Base-by-base conservation (phyloP, 2,113 vertebrate species). In the Acrocephalus kingi region DNA sequence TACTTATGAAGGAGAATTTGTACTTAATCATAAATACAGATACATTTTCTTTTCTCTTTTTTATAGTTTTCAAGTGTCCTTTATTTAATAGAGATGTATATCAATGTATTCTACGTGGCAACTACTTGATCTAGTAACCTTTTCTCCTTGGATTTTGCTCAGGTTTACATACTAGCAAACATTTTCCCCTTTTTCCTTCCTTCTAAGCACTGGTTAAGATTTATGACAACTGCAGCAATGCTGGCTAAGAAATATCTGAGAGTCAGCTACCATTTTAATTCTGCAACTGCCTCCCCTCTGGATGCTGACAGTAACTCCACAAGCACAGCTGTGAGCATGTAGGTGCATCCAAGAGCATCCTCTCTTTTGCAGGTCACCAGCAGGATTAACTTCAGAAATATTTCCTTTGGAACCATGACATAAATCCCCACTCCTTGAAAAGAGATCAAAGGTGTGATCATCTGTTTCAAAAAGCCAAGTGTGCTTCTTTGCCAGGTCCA, bases 371-470 rank as follows among this genome's bases (percentile, higher is more conserved):
- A 68, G 66, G 46, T 72, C 83, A 90, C 41, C 41, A 59, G 37
- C 4, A 84, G 68, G 75, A 90, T 82, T 91, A 87, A 89, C 51
- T 71, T 49, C 43, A 86, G 66, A 76, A 88, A 15, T 51, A 59
- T 7, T 78, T 85, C n/a, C 58, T 87, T 76, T 85, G 48, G 59
- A 93, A 80, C 20, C 43, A 15, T n/a, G 51, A 69, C 19, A 15
- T n/a, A 87, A 89, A 89, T 23, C 49, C 67, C 4, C 21, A 23
- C 17, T 67, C 18, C 59, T 56, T 87, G 72, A 90, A 81, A 66
- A 79, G 46, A 84, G n/a, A 88, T 79, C 79, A 88, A 92, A 96
- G 39, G 61, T 93, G 43, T 55, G 41, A 89, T 72, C 54, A 76
- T 72, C 55, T 75, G 14, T 35, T 82, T 85, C 51, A 80, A 82